Evolutionary conservation across 2,888 invertebrate genomes (phyloP).

Genomic region (Cyaniris semiargus): DNA sequence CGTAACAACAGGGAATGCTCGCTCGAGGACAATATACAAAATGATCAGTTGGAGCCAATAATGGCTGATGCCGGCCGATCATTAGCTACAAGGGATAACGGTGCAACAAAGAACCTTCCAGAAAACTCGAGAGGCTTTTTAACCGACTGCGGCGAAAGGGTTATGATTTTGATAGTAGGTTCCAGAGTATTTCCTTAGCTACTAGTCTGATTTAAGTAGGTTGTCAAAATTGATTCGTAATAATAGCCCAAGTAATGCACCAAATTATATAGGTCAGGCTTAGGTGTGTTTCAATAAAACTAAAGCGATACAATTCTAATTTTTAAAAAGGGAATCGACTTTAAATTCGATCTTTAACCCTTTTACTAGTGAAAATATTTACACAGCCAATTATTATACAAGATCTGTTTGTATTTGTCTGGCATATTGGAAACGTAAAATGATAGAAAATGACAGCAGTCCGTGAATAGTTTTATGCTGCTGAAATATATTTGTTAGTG

Average conservation of each 20-base stretch:
- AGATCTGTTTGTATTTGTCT: not conserved
- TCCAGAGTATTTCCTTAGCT: too few relatives aligned
- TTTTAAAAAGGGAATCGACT: too few relatives aligned
- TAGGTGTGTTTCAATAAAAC: too few relatives aligned
- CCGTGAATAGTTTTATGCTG: too few relatives aligned
- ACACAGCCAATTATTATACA: too few relatives aligned
- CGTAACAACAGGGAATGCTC: slow-evolving; percentile 79
- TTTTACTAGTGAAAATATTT: too few relatives aligned
- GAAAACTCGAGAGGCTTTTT: not conserved
- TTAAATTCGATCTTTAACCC: too few relatives aligned
- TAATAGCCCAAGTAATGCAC: too few relatives aligned
- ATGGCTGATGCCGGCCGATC: slow-evolving; percentile 81
- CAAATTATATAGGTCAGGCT: too few relatives aligned
- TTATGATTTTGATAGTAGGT: not conserved
- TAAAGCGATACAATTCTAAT: too few relatives aligned
- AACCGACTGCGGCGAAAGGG: not conserved
- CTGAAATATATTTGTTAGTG: too few relatives aligned
- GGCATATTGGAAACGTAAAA: not conserved
- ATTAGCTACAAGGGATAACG: slow-evolving; percentile 80
- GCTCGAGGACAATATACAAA: slow-evolving; percentile 81
- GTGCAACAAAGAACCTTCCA: slow-evolving; percentile 38
- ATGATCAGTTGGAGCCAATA: slow-evolving; percentile 81
- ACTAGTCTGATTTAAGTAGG: too few relatives aligned
- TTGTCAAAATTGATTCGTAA: not conserved
- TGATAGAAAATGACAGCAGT: not conserved